These are phyloP conservation scores for Bagarius yarrelli DNA, from an alignment of 2,113 vertebrate genomes.

Conservation along the genomic window DNA sequence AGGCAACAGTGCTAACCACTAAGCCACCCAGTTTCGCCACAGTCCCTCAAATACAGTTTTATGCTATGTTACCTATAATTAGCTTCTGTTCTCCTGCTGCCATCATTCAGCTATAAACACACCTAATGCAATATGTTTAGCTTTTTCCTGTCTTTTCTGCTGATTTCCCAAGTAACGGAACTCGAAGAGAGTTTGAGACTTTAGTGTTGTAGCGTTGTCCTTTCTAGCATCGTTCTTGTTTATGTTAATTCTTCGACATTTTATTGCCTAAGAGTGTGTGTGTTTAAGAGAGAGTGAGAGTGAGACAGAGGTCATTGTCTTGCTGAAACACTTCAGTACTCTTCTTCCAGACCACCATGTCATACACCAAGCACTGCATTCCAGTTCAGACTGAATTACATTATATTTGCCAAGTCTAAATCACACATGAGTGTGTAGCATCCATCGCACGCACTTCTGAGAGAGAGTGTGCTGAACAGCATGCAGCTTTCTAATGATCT, in stretches of 20 bases:
- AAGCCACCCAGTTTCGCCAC: too few species aligned
- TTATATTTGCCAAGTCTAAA: constrained; percentile 46
- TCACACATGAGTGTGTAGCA: constrained; percentile 43
- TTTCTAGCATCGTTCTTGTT: constrained; percentile 28
- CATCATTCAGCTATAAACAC: constrained; percentile 1
- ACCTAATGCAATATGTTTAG: not conserved
- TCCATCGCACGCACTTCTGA: constrained; percentile 36
- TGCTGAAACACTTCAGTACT: constrained; percentile 37
- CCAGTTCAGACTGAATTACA: constrained; percentile 43
- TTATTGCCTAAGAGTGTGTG: constrained; percentile 28
- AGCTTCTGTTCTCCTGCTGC: constrained; percentile 4
- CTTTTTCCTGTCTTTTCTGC: not conserved
- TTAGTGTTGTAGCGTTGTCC: not conserved
- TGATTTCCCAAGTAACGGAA: not conserved
- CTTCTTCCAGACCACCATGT: constrained; percentile 46
- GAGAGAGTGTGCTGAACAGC: constrained; percentile 25
- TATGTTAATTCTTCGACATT: constrained; percentile 19
- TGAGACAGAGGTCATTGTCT: constrained; percentile 31
- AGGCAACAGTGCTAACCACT: too few species aligned
- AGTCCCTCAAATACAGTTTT: not conserved
- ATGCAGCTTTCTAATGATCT: constrained; percentile 34
- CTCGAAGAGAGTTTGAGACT: not conserved
- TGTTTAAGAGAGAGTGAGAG: constrained; percentile 15
- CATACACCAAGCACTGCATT: constrained; percentile 35
- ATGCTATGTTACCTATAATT: not conserved